These are phyloP conservation scores for Amazona finschi DNA, from an alignment of 2,797 vertebrate species.

Conservation along the genomic window DNA sequence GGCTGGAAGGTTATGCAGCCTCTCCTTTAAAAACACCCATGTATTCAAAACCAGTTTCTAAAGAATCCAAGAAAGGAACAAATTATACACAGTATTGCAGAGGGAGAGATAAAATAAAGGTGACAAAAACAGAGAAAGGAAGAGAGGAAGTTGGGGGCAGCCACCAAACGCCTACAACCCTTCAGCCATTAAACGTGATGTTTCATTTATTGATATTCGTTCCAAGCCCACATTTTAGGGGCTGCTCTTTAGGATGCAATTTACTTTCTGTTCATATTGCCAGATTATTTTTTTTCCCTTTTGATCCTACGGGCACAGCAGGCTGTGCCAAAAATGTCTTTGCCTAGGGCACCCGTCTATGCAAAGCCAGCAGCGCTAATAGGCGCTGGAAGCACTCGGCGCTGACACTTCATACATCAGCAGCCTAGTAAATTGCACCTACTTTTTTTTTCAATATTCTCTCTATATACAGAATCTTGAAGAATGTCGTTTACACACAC, in stretches of 20 bases:
- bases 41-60: not conserved
- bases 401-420: slow-evolving; percentile 53
- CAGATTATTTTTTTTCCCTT: slow-evolving; percentile 8
- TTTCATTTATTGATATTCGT: not conserved
- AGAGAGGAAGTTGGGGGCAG: not conserved
- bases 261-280: slow-evolving; percentile 11
- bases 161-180: not conserved
- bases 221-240: not conserved
- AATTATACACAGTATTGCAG: not conserved
- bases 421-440: slow-evolving; percentile 11
- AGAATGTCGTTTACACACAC: not conserved
- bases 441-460: not conserved
- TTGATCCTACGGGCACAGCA: slow-evolving; percentile 38
- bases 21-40: not conserved
- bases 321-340: slow-evolving; percentile 45
- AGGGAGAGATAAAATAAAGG: not conserved
- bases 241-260: slow-evolving; percentile 19
- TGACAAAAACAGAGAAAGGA: not conserved
- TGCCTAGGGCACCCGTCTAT: not conserved
- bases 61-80: not conserved
- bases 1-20: not conserved
- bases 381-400: not conserved
- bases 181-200: not conserved
- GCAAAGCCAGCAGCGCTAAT: slow-evolving; percentile 30
- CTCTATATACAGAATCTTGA: not conserved